Evolutionary conservation across 2,797 vertebrate genomes (phyloP), one percentile per base, ranked within the genome.

Genomic region (Melanotaenia pygmaea): DNA sequence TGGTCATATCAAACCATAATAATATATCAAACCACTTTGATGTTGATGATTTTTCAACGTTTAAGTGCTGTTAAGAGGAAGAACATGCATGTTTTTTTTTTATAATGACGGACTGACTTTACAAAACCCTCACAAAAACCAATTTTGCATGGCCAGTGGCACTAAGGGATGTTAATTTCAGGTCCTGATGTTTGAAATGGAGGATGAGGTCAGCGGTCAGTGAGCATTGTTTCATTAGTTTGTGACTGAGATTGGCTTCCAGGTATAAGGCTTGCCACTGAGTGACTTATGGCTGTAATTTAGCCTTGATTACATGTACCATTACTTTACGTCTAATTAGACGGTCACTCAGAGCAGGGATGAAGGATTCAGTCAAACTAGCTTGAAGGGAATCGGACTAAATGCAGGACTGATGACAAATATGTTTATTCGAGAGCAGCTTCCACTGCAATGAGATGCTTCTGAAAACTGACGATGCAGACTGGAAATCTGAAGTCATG

Each of bases 221-320:
- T 16, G 59, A 65, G 38, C 24, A 38, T 32, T 0, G 64, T 72
- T 83, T 85, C 64, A 79, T 89, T 91, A 79, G 82, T 81, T 72
- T 74, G 61, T 14, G 32, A 26, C 59, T 63, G 54, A 64, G 76
- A 81, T 84, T 85, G 78, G 84, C 84, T 86, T n/a, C 47, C 71
- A 80, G 85, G 75, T 83, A 77, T 62, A 50, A 38, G 32, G 65
- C 72, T 59, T 57, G 67, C 76, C 50, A 28, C 73, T 56, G 64
- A 68, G 80, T 89, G 93, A 93, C 68, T 87, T 88, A 91, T 89
- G 84, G 83, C 81, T 81, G 76, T 90, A 89, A 91, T 92, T 89
- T 89, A 80, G 83, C 70, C 76, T 77, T 87, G 84, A 91, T 90
- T 85, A 92, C 82, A 81, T 74, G 79, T 70, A 62, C 85, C 86